Percentiles rank a stretch among this genome's conserved stretches.
Conservation (phyloP, 1,140 invertebrate species). For the Hermatobates lingyangjiaoensis region DNA sequence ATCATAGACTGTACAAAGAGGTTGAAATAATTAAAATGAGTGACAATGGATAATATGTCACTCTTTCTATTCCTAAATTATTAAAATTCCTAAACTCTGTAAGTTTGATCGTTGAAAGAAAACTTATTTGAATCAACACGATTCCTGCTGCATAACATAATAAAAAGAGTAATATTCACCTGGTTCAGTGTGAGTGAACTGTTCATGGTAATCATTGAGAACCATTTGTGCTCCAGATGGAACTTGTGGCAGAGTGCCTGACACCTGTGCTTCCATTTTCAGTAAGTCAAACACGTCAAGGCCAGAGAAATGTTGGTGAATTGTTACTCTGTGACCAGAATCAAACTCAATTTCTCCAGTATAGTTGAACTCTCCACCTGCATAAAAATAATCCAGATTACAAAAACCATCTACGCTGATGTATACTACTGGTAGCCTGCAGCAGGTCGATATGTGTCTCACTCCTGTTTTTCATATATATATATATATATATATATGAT, state of each 20-base stretch:
- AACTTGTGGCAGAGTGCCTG: slow-evolving; percentile 32
- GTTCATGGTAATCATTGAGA: slow-evolving; percentile 61
- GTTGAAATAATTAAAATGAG: no score
- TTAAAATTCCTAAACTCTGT: no score
- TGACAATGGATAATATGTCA: no score
- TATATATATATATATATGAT: no score
- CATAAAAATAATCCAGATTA: no score
- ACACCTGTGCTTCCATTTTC: slow-evolving; percentile 51
- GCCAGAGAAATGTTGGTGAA: slow-evolving; percentile 46
- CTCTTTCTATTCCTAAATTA: no score
- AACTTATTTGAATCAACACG: no score
- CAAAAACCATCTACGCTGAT: no score
- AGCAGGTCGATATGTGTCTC: not conserved
- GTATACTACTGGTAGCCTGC: no score
- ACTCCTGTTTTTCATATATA: no score
- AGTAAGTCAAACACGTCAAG: slow-evolving; percentile 83
- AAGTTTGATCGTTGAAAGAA: no score
- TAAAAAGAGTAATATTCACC: slow-evolving; percentile 7
- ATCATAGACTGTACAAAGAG: no score
- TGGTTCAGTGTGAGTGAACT: slow-evolving; percentile 38
- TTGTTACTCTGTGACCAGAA: slow-evolving; percentile 44
- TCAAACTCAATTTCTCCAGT: slow-evolving; percentile 52
- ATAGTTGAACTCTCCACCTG: slow-evolving; percentile 69
- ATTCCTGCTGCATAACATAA: not conserved
- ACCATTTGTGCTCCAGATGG: slow-evolving; percentile 38